These are phyloP conservation scores for Entomobrya proxima DNA, from an alignment of 2,888 invertebrate species.

Conservation along the genomic window DNA sequence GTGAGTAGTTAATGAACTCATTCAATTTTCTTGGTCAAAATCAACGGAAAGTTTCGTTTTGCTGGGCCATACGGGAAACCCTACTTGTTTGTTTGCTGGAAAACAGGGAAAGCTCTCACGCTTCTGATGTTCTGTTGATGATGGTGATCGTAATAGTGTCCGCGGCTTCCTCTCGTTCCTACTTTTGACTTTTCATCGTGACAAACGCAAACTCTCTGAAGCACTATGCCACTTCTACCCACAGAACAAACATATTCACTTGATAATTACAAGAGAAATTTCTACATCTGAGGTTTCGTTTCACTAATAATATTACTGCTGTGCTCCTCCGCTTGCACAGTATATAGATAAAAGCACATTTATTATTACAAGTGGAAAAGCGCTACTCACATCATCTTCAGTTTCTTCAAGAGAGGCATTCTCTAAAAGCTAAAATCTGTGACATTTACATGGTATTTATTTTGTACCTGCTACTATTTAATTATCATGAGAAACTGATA, in stretches of 20 bases:
- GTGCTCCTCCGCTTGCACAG: background rate
- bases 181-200: constrained; percentile 26
- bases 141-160: background rate
- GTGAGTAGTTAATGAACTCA: constrained; percentile 62
- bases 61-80: constrained; percentile 11
- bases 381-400: background rate
- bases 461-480: constrained; percentile 9
- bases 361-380: background rate
- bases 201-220: constrained; percentile 1
- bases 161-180: background rate
- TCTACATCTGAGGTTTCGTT: constrained; percentile 34
- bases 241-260: constrained; percentile 48
- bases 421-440: background rate
- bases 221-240: too few relatives aligned
- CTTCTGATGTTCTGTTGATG: too few relatives aligned
- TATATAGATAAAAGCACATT: background rate
- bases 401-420: background rate
- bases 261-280: constrained; percentile 45
- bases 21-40: constrained; percentile 63
- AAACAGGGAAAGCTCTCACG: constrained; percentile 10
- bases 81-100: constrained; percentile 23
- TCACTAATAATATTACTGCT: constrained; percentile 7
- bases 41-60: constrained; percentile 48
- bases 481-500: background rate
- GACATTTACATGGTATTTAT: background rate